Percentiles rank a stretch among this genome's conserved stretches.
These are phyloP conservation scores for Nomada fucata DNA, from an alignment of 2,888 invertebrate genomes.

Conservation along the genomic window DNA sequence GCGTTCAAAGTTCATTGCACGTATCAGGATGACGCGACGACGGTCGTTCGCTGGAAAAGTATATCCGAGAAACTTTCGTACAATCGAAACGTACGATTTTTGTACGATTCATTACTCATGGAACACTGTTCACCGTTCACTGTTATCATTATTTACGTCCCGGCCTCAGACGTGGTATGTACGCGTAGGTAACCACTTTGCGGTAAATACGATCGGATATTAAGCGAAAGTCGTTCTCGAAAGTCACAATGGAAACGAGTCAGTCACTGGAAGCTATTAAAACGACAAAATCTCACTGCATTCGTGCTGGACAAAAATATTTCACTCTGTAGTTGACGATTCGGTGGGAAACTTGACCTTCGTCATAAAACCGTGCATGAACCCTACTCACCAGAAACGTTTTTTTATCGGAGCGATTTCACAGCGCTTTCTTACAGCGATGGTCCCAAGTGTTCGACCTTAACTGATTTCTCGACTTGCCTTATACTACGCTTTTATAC, in stretches of 20 bases:
- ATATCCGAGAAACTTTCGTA: too few relatives aligned
- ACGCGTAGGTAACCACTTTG: too few relatives aligned
- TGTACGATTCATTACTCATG: background rate
- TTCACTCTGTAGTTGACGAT: too few relatives aligned
- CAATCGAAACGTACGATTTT: background rate
- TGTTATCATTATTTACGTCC: background rate
- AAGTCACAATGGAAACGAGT: background rate
- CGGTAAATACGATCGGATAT: too few relatives aligned
- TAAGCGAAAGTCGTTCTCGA: background rate
- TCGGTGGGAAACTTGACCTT: background rate
- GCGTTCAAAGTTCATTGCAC: conserved; percentile 41
- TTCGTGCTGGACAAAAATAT: background rate
- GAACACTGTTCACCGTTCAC: conserved; percentile 1
- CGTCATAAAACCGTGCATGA: conserved; percentile 3
- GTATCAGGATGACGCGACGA: background rate
- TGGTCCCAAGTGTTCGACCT: conserved; percentile 52
- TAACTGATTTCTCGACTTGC: conserved; percentile 58
- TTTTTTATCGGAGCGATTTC: background rate
- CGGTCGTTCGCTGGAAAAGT: background rate
- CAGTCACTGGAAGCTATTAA: background rate
- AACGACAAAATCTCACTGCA: background rate
- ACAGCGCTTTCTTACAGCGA: conserved; percentile 37
- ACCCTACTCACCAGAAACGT: conserved; percentile 54
- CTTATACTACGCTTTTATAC: conserved; percentile 62
- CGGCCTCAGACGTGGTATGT: too few relatives aligned